Evolutionary conservation across 2,797 vertebrate genomes (phyloP), one percentile per base, ranked within the genome.

Genomic region (Lateolabrax maculatus): DNA sequence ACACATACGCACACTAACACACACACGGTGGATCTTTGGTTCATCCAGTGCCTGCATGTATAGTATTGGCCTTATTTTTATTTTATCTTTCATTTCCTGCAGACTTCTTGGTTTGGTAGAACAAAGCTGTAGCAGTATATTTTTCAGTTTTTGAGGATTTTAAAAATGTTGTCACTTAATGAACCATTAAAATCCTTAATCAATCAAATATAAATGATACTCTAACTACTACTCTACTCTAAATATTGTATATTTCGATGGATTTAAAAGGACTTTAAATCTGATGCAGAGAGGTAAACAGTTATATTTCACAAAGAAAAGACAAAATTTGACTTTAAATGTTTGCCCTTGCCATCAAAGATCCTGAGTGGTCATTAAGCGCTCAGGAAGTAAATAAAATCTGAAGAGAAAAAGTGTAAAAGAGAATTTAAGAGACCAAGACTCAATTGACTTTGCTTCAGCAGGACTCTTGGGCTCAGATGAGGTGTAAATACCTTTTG

Each of bases 361-460:
- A 36, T n/a, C 39, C 43, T 0, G 31, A n/a, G 9, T 9, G 19
- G 48, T 60, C 25, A 16, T 9, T 18, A 5, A 48, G 66, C 53
- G 18, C 34, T 71, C 21, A 31, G 13, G 41, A 58, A 61, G 31
- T 46, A n/a, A 63, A 74, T 36, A 39, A 25, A 23, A 63, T 5
- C 44, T 51, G 18, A 56, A 13, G 39, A 16, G 21, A 52, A 64
- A 69, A 34, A 34, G 13, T 10, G 19, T 15, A 12, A 67, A 49
- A 36, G 19, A 27, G 46, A 53, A 46, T n/a, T n/a, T n/a, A n/a
- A n/a, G n/a, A n/a, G n/a, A 62, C 6, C 39, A 58, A 29, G 79
- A 75, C 31, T 63, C 25, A 49, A 72, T 71, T 75, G 63, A 53
- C 63, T 46, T 55, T 31, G 31, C 25, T 18, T 49, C 51, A 53